Evolutionary conservation across 2,888 invertebrate genomes (phyloP).

Genomic region (Perizoma flavofasciatum): DNA sequence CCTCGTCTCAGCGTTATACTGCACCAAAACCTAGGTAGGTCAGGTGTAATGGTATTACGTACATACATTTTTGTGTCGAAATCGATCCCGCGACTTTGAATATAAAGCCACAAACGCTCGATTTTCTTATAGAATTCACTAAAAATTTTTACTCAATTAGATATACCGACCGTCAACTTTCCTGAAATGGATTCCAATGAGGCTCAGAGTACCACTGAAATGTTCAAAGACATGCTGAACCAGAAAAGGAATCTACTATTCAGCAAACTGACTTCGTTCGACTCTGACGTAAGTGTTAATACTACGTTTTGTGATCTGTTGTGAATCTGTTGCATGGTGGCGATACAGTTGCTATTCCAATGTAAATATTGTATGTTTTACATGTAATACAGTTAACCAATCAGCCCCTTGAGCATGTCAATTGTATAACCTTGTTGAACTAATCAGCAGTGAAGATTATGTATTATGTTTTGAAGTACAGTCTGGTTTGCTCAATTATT

Average conservation of each 20-base stretch:
- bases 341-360: slow-evolving; percentile 31
- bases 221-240: slow-evolving; percentile 96
- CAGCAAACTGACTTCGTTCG: slow-evolving; percentile 94
- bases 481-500: slow-evolving; percentile 10
- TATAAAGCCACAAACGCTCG: not conserved
- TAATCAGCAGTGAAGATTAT: not conserved
- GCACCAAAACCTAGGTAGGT: too few species aligned
- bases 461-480: slow-evolving; percentile 15
- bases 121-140: not conserved
- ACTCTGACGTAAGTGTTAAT: slow-evolving; percentile 92
- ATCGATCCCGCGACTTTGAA: too few species aligned
- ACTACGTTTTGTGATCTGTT: slow-evolving; percentile 32
- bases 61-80: too few species aligned
- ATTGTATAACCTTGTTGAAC: slow-evolving; percentile 20
- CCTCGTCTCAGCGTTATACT: too few species aligned
- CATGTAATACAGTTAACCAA: slow-evolving; percentile 9
- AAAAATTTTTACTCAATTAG: slow-evolving; percentile 42
- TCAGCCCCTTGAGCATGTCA: slow-evolving; percentile 46
- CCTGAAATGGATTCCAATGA: slow-evolving; percentile 87
- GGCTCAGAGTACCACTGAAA: slow-evolving; percentile 92
- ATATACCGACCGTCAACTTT: slow-evolving; percentile 82
- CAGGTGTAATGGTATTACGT: too few species aligned
- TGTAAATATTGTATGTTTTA: slow-evolving; percentile 12
- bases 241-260: slow-evolving; percentile 95
- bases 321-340: slow-evolving; percentile 60